Base-by-base conservation (phyloP, 2,888 invertebrate species). In the Chalcosyrphus nemorum region DNA sequence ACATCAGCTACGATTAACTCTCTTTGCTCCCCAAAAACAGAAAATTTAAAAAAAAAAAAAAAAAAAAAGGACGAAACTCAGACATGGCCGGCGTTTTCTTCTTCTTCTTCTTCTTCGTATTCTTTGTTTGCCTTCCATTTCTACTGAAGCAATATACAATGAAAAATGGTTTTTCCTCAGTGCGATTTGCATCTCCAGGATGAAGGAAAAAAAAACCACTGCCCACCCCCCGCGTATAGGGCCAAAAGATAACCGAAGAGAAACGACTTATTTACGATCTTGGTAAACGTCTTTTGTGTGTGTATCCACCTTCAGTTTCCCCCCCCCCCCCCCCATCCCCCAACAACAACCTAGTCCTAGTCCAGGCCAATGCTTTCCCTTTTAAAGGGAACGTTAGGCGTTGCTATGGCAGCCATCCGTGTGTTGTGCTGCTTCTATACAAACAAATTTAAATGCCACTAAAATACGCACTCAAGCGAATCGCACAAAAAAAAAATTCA, bases 381-480 rank as follows among this genome's bases (percentile, higher is more conserved):
- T 13, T 52, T 15, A 15, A 59, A 35, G 7, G 17, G 1, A 41
- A 19, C 50, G 24, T 15, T 32, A 50, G 66, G 59, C 59, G 82
- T 82, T 78, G 74, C 75, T 54, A 84, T 84, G 75, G 68, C 80
- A 84, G 70, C 70, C 65, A 75, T 84, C 65, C 74, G 74, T 80
- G 70, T 75, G 70, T 70, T 75, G 63, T 74, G 68, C 75, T 74
- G 68, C 75, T 74, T 74, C 84, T 80, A 84, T 80, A 75, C 84
- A 84, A 84, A 84, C 84, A 84, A 84, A 75, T 84, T 84, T 84
- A 84, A 84, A 84, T 84, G 84, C 84, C 78, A 84, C 84, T 78
- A 84, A 84, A 84, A 80, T 74, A 84, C 78, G 84, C 84, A 84
- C 75, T 84, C 84, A 74, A 80, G 57, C 75, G 80, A 59, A 59